Evolutionary conservation across 1,140 invertebrate species (phyloP), one percentile per base, ranked within the genome.

Genomic region (Drosophila sucinea): DNA sequence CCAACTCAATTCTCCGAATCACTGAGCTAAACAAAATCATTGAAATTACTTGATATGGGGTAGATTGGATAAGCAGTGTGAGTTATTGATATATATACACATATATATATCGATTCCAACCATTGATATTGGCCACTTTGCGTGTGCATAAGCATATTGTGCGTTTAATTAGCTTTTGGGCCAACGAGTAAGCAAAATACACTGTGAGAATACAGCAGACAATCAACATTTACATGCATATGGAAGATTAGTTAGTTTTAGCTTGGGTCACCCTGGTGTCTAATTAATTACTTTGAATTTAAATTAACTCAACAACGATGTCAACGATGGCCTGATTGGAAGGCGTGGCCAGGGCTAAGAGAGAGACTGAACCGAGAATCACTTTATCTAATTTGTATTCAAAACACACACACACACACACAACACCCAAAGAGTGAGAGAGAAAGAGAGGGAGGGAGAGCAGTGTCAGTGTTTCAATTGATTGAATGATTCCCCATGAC

Each of bases 241-340:
- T 30, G 2, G 56, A 27, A 56, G 60, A 32, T 38, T 63, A 55
- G 78, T 77, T 77, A 68, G 68, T 71, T 78, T 17, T 17, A 17
- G 66, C 44, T 57, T 69, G 68, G 69, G 61, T 66, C 73, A 76
- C 55, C 60, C 70, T 69, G 79, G 77, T 69, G 70, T 73, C 85
- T 90, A 84, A 89, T 90, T 89, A 90, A 89, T 89, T 89, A 90
- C 77, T 90, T 89, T 84, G 85, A 79, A 90, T 89, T 89, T 87
- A 89, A 87, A 87, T 89, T 81, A 87, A 87, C 77, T 77, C 44
- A 47, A 66, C 70, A 66, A 54, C 73, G 73, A 56, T 63, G 61
- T 64, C 70, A 72, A 60, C 60, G 74, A 8, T 55, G 8, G 60
- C 60, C 35, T 61, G 38, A 61, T 61, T 44, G 38, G 33, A 8